These are phyloP conservation scores for Miltochrista miniata DNA, from an alignment of 2,888 invertebrate species.

Conservation along the genomic window DNA sequence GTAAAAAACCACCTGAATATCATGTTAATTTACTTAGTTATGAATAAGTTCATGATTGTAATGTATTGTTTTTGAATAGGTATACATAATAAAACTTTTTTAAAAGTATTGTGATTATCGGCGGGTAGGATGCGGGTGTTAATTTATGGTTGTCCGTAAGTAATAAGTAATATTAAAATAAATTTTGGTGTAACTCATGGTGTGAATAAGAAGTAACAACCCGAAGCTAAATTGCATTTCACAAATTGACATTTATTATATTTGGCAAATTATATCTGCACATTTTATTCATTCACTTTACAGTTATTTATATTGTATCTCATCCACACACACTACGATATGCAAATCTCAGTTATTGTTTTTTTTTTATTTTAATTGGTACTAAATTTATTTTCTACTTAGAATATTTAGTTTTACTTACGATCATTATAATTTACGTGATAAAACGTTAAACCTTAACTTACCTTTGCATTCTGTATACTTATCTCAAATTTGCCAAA, in stretches of 20 bases:
- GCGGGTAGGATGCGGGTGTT: background rate
- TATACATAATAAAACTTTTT: background rate
- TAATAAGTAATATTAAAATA: constrained; percentile 1
- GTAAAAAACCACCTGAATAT: no score
- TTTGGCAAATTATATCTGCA: constrained; percentile 10
- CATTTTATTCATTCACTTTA: constrained; percentile 12
- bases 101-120: background rate
- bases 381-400: no score
- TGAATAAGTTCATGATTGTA: no score
- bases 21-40: no score
- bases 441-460: no score
- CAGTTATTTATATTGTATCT: constrained; percentile 14
- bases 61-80: background rate
- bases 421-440: no score
- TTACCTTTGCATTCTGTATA: constrained; percentile 6
- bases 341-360: no score
- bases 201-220: constrained; percentile 6
- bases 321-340: no score
- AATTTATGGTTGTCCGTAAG: background rate
- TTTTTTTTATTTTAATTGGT: no score
- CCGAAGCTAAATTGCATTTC: constrained; percentile 14
- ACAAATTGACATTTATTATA: constrained; percentile 24
- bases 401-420: no score
- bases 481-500: constrained; percentile 14
- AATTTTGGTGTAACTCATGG: background rate